Percentiles rank a stretch among this genome's conserved stretches.
Evolutionary conservation across 1,140 invertebrate species (phyloP).

Genomic region (Eumaeus atala): DNA sequence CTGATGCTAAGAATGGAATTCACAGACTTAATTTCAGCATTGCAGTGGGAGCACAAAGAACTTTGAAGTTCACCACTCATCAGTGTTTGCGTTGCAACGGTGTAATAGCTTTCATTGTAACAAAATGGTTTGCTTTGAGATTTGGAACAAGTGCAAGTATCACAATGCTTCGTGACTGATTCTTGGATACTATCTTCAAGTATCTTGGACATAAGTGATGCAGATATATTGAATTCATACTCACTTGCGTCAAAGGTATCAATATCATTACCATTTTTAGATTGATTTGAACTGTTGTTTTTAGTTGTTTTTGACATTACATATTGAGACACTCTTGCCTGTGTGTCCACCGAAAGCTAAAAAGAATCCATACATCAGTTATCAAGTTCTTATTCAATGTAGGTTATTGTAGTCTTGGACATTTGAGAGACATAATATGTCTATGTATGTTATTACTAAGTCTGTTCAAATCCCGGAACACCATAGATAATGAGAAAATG

Average conservation of each 20-base stretch:
- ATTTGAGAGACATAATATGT: no score
- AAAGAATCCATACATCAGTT: constrained; percentile 32
- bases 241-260: constrained; percentile 69
- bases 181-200: constrained; percentile 88
- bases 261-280: constrained; percentile 61
- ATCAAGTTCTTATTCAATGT: background rate
- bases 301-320: constrained; percentile 80
- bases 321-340: constrained; percentile 89
- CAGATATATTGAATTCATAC: constrained; percentile 88
- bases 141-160: constrained; percentile 84
- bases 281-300: constrained; percentile 54
- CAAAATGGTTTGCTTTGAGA: constrained; percentile 76
- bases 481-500: no score
- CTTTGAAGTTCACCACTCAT: constrained; percentile 70
- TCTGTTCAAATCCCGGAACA: no score
- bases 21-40: constrained; percentile 63
- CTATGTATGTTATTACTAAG: no score
- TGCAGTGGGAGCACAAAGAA: constrained; percentile 76
- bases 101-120: constrained; percentile 75
- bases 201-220: constrained; percentile 94
- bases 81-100: constrained; percentile 77
- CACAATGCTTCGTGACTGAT: constrained; percentile 85
- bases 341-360: constrained; percentile 91
- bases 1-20: constrained; percentile 57
- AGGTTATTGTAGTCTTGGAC: background rate